These are phyloP conservation scores for Amblyopsis hoosieri DNA, from an alignment of 2,797 vertebrate genomes.

Conservation along the genomic window DNA sequence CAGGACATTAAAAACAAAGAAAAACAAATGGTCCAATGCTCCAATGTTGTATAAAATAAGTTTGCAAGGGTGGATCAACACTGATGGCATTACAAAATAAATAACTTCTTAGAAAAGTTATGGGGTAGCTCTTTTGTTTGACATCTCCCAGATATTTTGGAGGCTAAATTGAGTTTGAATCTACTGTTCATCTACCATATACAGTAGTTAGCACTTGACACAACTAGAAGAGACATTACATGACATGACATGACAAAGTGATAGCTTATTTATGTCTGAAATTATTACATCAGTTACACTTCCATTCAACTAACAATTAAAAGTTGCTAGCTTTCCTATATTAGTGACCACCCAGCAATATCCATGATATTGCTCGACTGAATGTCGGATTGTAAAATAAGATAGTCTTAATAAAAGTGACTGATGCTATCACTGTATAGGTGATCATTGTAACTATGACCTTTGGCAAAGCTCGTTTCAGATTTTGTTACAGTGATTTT, in stretches of 20 bases:
- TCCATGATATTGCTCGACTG: too few species aligned
- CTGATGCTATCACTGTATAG: not conserved
- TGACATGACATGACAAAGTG: conserved; percentile 40
- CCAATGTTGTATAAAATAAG: conserved; percentile 75
- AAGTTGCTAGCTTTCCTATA: not conserved
- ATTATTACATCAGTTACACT: not conserved
- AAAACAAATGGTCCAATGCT: conserved; percentile 49
- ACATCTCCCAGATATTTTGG: not conserved
- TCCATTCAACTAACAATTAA: too few species aligned
- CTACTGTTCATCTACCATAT: conserved; percentile 30
- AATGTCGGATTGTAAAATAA: too few species aligned
- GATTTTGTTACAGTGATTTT: conserved; percentile 24
- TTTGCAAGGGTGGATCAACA: conserved; percentile 57
- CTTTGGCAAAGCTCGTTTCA: not conserved
- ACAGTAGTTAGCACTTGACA: conserved; percentile 31
- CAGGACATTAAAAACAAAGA: conserved; percentile 80
- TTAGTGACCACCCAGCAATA: not conserved
- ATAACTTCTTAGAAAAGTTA: conserved; percentile 4
- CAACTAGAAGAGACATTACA: conserved; percentile 21
- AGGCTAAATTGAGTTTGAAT: not conserved
- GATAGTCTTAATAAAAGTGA: too few species aligned
- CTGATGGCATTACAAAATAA: conserved; percentile 13
- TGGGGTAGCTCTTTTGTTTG: not conserved
- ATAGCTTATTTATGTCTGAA: conserved; percentile 21
- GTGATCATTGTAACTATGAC: not conserved